Conservation (phyloP, 2,797 vertebrate genomes). For the Morus bassanus region DNA sequence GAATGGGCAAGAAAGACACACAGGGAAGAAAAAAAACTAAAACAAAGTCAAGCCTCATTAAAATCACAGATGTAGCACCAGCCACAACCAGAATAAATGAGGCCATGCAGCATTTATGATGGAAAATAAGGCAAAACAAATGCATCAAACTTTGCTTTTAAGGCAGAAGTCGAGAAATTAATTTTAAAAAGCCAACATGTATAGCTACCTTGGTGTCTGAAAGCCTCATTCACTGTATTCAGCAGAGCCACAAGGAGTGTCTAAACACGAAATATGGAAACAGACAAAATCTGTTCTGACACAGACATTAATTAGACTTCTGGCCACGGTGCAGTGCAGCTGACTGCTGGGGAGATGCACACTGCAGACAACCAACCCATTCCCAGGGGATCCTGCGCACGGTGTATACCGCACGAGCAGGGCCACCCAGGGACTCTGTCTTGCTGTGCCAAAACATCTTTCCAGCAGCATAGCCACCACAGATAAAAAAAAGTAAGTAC, state of each 20-base stretch:
- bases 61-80: slow-evolving; percentile 21
- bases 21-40: not conserved
- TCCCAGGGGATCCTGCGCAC: not conserved
- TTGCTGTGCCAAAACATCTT: not conserved
- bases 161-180: slow-evolving; percentile 2
- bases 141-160: not conserved
- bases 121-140: slow-evolving; percentile 35
- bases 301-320: not conserved
- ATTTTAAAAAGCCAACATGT: not conserved
- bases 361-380: not conserved
- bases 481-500: not conserved
- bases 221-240: slow-evolving; percentile 47
- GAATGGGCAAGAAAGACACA: not conserved
- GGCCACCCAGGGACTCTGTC: not conserved
- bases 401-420: fast-evolving
- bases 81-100: slow-evolving; percentile 16
- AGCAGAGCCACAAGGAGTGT: not conserved
- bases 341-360: not conserved
- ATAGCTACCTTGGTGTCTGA: slow-evolving; percentile 22
- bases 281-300: not conserved
- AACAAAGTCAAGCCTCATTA: slow-evolving; percentile 17
- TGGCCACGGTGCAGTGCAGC: fast-evolving
- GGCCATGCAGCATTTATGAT: slow-evolving; percentile 59
- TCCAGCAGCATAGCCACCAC: not conserved
- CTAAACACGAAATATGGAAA: not conserved